Base-by-base conservation (phyloP, 2,113 vertebrate species). In the Chionomys nivalis region DNA sequence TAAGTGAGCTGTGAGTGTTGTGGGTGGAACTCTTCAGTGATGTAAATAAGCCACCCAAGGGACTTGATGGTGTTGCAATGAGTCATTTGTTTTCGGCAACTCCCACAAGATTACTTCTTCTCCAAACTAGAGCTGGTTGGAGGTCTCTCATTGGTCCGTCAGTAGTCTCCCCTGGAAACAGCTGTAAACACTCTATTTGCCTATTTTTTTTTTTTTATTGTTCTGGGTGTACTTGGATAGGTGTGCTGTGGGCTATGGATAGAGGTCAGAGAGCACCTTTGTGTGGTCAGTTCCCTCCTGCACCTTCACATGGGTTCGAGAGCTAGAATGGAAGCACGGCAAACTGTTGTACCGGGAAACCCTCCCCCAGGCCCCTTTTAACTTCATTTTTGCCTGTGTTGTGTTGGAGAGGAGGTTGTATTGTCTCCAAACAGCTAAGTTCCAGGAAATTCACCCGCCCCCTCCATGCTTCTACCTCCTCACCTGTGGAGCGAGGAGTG, bases 281-380 rank as follows among this genome's bases (percentile, higher is more conserved):
- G 24, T 42, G 39, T 4, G 19, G 39, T 65, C 61, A 11, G n/a
- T 10, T 17, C 4, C 16, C 1, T 61, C 58, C 63, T 31, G 26
- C 17, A 28, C 39, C 39, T 85, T 31, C 42, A 4, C 4, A 4
- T 1, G 28, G 42, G 4, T 23, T 47, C 42, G 23, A 13, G 16
- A 13, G 63, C 36, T 21, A 8, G 1, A 47, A 47, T 0, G 17
- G 28, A 33, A 68, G 83, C 63, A 23, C 63, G 13, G 83, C 28
- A 23, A 3, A 9, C 5, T 1, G 5, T 3, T 33, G 11, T 66
- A 23, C 39, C 0, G 0, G 28, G 7, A 11, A 85, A 5, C 42
- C 61, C 13, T 47, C 61, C 47, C 28, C 14, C 28, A 7, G 16
- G 63, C 5, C 19, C 28, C 42, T 24, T 31, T 31, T 33, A 6